Conservation (phyloP, 2,888 invertebrate species). For the Archaeoteleia sp. region DNA sequence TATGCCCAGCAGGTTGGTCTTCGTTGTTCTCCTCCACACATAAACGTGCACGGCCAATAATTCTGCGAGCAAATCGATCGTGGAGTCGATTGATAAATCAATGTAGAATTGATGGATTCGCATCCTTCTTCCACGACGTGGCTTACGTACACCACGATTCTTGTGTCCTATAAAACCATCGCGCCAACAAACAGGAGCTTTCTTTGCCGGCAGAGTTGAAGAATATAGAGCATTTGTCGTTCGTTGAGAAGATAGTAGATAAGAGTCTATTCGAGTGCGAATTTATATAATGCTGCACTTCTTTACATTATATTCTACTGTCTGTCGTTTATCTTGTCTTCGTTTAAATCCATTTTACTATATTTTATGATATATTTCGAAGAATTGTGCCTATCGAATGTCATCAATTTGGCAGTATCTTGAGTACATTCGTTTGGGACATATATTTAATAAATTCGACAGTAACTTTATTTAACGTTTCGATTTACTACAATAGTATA, state of each 20-base stretch:
- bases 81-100: conserved; percentile 29
- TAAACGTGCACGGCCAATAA: conserved; percentile 44
- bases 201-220: conserved; percentile 14
- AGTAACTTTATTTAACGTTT: too few relatives aligned
- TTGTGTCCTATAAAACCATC: conserved; percentile 26
- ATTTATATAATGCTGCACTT: conserved; percentile 4
- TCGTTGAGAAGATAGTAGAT: conserved; percentile 10
- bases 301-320: not conserved
- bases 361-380: not conserved
- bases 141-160: conserved; percentile 8
- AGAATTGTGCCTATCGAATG: too few relatives aligned
- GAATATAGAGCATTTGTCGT: conserved; percentile 30
- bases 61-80: conserved; percentile 34
- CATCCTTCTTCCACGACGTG: conserved; percentile 29
- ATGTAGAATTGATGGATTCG: conserved; percentile 14
- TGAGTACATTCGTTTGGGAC: too few relatives aligned
- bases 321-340: not conserved
- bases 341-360: not conserved
- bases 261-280: conserved; percentile 1
- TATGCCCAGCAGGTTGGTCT: conserved; percentile 51
- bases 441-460: too few relatives aligned
- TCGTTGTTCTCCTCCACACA: conserved; percentile 42
- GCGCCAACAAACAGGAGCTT: conserved; percentile 17
- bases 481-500: too few relatives aligned
- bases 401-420: too few relatives aligned